Base-by-base conservation (phyloP, 1,140 invertebrate species). In the Aphelenchoides besseyi region DNA sequence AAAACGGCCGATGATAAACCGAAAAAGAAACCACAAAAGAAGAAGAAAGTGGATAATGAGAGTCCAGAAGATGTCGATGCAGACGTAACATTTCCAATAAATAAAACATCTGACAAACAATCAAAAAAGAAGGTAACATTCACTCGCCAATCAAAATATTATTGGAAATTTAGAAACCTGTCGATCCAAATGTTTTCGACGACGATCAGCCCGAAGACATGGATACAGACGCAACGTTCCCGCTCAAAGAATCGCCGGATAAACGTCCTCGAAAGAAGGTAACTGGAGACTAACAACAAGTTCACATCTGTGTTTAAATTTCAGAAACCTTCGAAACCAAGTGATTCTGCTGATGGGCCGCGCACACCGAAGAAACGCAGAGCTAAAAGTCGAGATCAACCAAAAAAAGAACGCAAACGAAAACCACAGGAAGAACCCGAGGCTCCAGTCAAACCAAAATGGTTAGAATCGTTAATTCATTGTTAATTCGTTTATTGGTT, bases 381-480 rank as follows among this genome's bases (percentile, higher is more conserved):
- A 59, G 55, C 55, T 23, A 59, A 59, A 33, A 59, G 55, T 18
- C 5, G 18, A 12, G 55, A 59, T 18, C 55, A 59, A 23, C 55
- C 55, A 33, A 59, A 59, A 23, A 59, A 59, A 18, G 55, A 59
- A 5, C 69, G 23, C 0, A 70, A 66, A 33, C 54, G 28, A 1
- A 70, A 69, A 18, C 48, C 63, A 61, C 12, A 66, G 28, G 63
- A 66, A 66, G 63, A 66, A 35, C 63, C 52, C 5, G 5, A 5
- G 55, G 26, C 5, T 8, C 55, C 55, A n/a, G 1, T 33, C 12
- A 66, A 66, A 30, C 63, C 63, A 16, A 66, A 66, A 53, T 66
- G 63, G 63, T 16, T 66, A 0, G 41, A 48, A 48, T 23, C 12
- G 41, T 48, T 23, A 48, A 48, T 23, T 48, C 12, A 48, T 48